These are phyloP conservation scores for Hyperoplus immaculatus DNA, from an alignment of 2,797 vertebrate species.

Conservation along the genomic window DNA sequence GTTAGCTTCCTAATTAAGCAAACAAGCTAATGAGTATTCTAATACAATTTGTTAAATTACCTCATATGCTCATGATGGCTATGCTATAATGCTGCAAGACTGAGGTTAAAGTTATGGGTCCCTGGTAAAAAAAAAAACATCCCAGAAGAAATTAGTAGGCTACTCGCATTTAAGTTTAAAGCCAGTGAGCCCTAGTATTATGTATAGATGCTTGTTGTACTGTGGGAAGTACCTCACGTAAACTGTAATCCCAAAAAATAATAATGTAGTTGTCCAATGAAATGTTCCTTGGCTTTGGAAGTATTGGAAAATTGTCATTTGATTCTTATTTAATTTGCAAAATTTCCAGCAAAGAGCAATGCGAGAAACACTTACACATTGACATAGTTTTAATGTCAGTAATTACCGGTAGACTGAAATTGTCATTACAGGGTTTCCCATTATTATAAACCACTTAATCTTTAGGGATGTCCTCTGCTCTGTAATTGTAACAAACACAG, in stretches of 20 bases:
- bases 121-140: not conserved
- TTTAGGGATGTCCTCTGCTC: conserved; percentile 33
- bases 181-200: not conserved
- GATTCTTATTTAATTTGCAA: not conserved
- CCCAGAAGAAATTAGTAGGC: too few species aligned
- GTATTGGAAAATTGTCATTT: not conserved
- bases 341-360: not conserved
- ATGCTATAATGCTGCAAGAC: not conserved
- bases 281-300: not conserved
- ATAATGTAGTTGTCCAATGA: not conserved
- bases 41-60: not conserved
- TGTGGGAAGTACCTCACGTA: not conserved
- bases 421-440: conserved; percentile 12
- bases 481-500: conserved; percentile 46
- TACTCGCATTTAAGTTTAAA: too few species aligned
- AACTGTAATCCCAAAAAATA: not conserved
- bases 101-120: not conserved
- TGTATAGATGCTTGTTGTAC: too few species aligned
- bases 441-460: conserved; percentile 39
- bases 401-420: conserved; percentile 7
- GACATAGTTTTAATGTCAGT: conserved; percentile 6
- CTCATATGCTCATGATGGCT: not conserved
- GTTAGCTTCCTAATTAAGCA: not conserved
- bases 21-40: too few species aligned
- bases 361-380: not conserved